Conservation (phyloP, 2,113 vertebrate species). For the Bungarus multicinctus region DNA sequence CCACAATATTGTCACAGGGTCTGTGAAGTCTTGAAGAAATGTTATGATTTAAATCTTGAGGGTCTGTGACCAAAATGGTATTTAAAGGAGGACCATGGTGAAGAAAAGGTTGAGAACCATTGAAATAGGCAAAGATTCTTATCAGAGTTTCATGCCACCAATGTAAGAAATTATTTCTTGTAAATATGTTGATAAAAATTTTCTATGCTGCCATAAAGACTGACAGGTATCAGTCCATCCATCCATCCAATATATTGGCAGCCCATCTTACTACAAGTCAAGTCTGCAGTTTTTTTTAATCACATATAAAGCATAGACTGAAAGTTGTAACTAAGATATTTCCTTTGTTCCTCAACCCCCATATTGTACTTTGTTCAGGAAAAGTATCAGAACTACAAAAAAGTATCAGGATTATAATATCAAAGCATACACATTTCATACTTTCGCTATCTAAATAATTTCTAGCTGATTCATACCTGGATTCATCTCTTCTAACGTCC, state of each 20-base stretch:
- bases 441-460: too few species aligned
- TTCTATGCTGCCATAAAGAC: not conserved
- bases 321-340: not conserved
- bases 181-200: not conserved
- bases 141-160: not conserved
- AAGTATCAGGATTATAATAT: not conserved
- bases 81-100: too few species aligned
- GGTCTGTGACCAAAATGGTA: too few species aligned
- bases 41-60: too few species aligned
- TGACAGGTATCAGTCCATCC: not conserved
- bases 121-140: not conserved
- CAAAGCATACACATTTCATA: not conserved
- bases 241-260: not conserved
- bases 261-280: not conserved
- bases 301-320: not conserved
- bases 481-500: conserved; percentile 65
- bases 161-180: not conserved
- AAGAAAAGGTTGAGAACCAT: too few species aligned
- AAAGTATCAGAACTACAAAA: not conserved
- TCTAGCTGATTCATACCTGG: conserved; percentile 69
- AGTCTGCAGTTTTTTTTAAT: not conserved
- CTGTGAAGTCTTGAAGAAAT: too few species aligned
- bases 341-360: not conserved
- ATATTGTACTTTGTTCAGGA: not conserved
- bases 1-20: too few species aligned